Base-by-base conservation (phyloP, 2,888 invertebrate genomes). In the Branchellion lobata region DNA sequence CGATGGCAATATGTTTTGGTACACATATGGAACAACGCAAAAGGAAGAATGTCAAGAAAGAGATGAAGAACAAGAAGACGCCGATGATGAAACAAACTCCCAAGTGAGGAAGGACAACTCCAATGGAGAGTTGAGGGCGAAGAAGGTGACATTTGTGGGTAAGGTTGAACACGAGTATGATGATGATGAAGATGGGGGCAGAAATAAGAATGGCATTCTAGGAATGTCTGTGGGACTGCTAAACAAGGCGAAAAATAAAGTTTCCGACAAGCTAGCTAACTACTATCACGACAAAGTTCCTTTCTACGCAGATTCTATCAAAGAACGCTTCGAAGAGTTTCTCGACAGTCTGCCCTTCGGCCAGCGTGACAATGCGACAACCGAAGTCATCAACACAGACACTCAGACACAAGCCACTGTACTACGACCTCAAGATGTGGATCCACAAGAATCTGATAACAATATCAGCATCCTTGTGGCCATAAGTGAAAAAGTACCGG, bases 11-110 rank as follows among this genome's bases (percentile, higher is more conserved):
- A 57, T 57, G 61, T 57, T 57, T n/a, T 57, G 61, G 61, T 57
- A 57, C 61, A 57, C 61, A 57, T 57, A 57, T 57, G 61, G 61
- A 57, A n/a, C 61, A 57, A 57, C 61, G 21, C 61, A 57, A n/a
- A 24, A 24, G 21, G 61, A n/a, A 8, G 24, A 57, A n/a, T 14
- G 21, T 5, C 14, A 57, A n/a, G 24, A n/a, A 3, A 3, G 3
- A 5, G 61, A 18, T 3, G 61, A 57, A n/a, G 61, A 57, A 5
- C 11, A 57, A 24, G 61, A 57, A 5, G 24, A 18, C 5, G n/a
- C 61, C 21, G 47, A 47, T 47, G 47, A 47, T 14, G 47, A 47
- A 18, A 18, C 47, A 47, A 47, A 8, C 18, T 57, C 24, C 3
- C 24, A 8, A 5, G 21, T 18, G 61, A 18, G 61, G 8, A 8